Conservation (phyloP, 2,888 invertebrate genomes). For the Caradrina kadenii region DNA sequence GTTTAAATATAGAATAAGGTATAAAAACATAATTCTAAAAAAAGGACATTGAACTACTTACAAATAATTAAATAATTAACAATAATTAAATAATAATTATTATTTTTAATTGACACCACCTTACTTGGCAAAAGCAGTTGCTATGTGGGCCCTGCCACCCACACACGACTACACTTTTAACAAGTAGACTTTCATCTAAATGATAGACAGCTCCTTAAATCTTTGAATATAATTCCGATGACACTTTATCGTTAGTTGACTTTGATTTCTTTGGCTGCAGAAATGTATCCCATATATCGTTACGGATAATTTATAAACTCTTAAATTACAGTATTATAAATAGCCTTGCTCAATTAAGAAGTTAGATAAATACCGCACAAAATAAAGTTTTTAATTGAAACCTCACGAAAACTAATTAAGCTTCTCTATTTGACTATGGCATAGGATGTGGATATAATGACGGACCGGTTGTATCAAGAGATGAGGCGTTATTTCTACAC, state of each 20-base stretch:
- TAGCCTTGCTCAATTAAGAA: no score
- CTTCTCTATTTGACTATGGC: slow-evolving; percentile 22
- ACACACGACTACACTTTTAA: not conserved
- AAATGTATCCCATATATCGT: not conserved
- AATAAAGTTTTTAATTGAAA: not conserved
- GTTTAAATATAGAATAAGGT: not conserved
- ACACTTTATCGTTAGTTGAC: not conserved
- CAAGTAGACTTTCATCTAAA: not conserved
- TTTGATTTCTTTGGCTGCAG: not conserved
- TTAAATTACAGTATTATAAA: no score
- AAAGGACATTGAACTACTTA: not conserved
- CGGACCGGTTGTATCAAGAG: slow-evolving; percentile 94
- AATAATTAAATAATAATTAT: no score
- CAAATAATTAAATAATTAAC: no score
- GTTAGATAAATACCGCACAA: not conserved
- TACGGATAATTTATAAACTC: not conserved
- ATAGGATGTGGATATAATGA: slow-evolving; percentile 95
- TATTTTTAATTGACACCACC: no score
- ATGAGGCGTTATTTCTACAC: slow-evolving; percentile 97
- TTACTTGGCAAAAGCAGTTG: not conserved
- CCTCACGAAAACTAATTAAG: not conserved
- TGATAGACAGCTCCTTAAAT: no score
- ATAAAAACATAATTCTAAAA: not conserved
- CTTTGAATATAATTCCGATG: not conserved
- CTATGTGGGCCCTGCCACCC: not conserved